Evolutionary conservation across 2,888 invertebrate genomes (phyloP).

Genomic region (Drosophila falleni): DNA sequence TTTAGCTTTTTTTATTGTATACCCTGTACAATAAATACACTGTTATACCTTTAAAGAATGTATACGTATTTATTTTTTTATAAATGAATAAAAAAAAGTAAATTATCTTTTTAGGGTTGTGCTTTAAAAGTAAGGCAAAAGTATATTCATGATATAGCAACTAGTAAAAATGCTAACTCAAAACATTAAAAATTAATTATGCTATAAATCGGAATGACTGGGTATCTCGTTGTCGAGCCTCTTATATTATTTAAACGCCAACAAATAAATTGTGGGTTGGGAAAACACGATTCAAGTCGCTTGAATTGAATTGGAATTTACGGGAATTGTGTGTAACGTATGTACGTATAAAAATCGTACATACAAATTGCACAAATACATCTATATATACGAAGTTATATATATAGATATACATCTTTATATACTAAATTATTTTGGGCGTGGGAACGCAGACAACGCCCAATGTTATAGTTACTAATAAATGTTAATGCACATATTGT

Average conservation of each 20-base stretch:
- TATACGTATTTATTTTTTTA: background rate
- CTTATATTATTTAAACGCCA: background rate
- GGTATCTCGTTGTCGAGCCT: conserved; percentile 6
- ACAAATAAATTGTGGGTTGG: conserved; percentile 64
- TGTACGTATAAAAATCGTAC: background rate
- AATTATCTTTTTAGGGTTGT: background rate
- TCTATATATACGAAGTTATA: conserved; percentile 9
- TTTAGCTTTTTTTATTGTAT: conserved; percentile 16
- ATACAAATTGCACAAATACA: conserved; percentile 50
- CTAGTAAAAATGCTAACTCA: background rate
- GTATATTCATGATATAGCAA: background rate
- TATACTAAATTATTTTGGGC: conserved; percentile 51
- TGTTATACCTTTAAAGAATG: background rate
- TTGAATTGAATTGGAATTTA: conserved; percentile 74
- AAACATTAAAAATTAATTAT: background rate
- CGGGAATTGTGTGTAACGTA: conserved; percentile 46
- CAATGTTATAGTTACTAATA: conserved; percentile 46
- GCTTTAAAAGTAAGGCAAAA: too few relatives aligned
- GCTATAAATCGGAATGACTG: background rate
- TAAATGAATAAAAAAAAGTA: too few relatives aligned
- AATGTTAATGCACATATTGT: conserved; percentile 24
- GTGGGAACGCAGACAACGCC: conserved; percentile 61
- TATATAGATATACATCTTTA: conserved; percentile 7
- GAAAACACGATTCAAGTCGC: conserved; percentile 69
- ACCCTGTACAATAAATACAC: background rate